Evolutionary conservation across 2,888 invertebrate genomes (phyloP).

Genomic region (Lochmaea capreae): DNA sequence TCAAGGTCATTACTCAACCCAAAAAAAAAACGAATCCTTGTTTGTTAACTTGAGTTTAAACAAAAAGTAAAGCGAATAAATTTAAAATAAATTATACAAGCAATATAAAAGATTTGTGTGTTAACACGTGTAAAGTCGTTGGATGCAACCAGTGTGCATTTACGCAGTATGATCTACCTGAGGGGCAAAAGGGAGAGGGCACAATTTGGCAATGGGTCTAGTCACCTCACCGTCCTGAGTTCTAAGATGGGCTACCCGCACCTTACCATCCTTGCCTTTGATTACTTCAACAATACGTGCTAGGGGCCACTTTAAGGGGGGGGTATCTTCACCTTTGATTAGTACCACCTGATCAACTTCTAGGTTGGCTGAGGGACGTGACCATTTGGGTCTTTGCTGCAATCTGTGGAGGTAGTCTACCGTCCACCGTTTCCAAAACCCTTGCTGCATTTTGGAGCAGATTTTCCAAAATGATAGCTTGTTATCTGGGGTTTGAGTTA

Average conservation of each 20-base stretch:
- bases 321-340: too few relatives aligned
- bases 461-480: constrained; percentile 10
- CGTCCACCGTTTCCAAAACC: constrained; percentile 13
- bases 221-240: not conserved
- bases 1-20: too few relatives aligned
- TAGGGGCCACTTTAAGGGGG: too few relatives aligned
- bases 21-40: too few relatives aligned
- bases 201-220: not conserved
- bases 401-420: not conserved
- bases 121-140: not conserved
- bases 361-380: not conserved
- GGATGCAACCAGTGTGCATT: not conserved
- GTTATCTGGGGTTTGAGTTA: not conserved
- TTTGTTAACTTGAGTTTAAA: too few relatives aligned
- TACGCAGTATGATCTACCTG: not conserved
- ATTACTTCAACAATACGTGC: not conserved
- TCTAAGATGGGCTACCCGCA: not conserved
- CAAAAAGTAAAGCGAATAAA: too few relatives aligned
- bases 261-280: not conserved
- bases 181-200: not conserved
- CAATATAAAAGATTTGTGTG: too few relatives aligned
- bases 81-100: too few relatives aligned
- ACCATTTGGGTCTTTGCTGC: constrained; percentile 10
- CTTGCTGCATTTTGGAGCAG: not conserved
- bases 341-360: not conserved